phyloP scores from a whole-genome alignment of 2,888 invertebrate species.

The Aphelenchoides bicaudatus region DNA sequence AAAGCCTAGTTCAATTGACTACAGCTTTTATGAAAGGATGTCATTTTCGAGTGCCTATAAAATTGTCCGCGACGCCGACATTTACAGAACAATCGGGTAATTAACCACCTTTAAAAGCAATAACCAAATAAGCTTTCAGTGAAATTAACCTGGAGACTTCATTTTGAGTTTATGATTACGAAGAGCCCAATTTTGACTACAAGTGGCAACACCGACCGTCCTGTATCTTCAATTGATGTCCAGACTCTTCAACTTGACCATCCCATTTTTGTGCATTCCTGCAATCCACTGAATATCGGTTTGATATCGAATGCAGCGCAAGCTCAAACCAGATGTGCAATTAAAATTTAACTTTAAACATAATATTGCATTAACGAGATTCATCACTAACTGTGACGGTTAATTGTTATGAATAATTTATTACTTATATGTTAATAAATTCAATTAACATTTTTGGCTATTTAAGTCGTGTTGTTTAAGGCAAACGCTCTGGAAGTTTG shows the following conservation, averaged over 20 bases:
- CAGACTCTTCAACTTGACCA: constrained; percentile 97
- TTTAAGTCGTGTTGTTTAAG: no score
- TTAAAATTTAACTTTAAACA: no score
- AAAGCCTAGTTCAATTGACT: constrained; percentile 85
- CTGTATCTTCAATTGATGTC: constrained; percentile 23
- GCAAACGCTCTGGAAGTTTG: no score
- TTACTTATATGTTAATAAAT: no score
- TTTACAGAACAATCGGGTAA: constrained; percentile 82
- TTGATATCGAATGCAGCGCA: constrained; percentile 10
- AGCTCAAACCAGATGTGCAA: no score
- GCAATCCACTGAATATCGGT: constrained; percentile 35
- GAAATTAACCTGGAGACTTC: constrained; percentile 85
- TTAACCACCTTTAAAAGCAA: constrained; percentile 20
- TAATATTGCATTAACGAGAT: no score
- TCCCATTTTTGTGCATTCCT: constrained; percentile 32
- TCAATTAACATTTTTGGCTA: no score
- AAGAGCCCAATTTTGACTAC: constrained; percentile 18
- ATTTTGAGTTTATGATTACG: constrained; percentile 82
- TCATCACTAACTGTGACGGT: no score
- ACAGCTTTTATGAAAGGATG: constrained; percentile 79
- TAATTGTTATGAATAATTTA: no score
- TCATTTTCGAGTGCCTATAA: constrained; percentile 85
- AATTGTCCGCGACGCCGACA: constrained; percentile 89
- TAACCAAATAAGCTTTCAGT: constrained; percentile 46
- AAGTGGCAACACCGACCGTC: constrained; percentile 5